Percentiles rank a stretch among this genome's conserved stretches.
Evolutionary conservation across 2,113 vertebrate genomes (phyloP).

Genomic region (Oncorhynchus mykiss): DNA sequence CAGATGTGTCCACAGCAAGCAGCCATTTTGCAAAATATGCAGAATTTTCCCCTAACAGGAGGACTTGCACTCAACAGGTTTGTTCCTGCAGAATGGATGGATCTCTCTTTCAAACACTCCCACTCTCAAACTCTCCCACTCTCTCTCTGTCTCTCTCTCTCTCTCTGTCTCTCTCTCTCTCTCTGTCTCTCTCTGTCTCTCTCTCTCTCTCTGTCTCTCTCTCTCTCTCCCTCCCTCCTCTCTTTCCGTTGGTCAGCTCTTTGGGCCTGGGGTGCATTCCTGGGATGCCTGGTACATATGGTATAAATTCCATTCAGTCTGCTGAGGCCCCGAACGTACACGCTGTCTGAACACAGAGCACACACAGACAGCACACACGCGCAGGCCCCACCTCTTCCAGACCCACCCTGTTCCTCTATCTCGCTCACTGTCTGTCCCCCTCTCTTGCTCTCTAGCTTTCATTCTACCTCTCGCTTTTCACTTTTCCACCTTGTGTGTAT

Average conservation of each 20-base stretch:
- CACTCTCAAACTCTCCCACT: neutral
- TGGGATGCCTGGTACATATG: slow-evolving; percentile 94
- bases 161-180: slow-evolving; percentile 28
- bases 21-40: neutral
- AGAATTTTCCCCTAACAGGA: neutral
- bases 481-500: neutral
- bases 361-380: slow-evolving; percentile 20
- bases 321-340: slow-evolving; percentile 74
- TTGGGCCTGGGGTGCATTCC: slow-evolving; percentile 86
- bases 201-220: slow-evolving; percentile 30
- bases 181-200: too few species aligned
- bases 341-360: slow-evolving; percentile 77
- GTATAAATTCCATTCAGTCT: slow-evolving; percentile 92
- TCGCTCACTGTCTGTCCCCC: neutral
- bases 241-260: slow-evolving; percentile 76
- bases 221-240: slow-evolving; percentile 6
- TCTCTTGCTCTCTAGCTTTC: neutral
- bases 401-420: neutral
- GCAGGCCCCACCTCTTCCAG: slow-evolving; percentile 52
- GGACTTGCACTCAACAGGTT: slow-evolving; percentile 40
- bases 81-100: slow-evolving; percentile 18
- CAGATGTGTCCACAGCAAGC: neutral
- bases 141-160: neutral
- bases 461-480: neutral
- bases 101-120: neutral